phyloP scores from a whole-genome alignment of 2,113 vertebrate genomes.

The Microcebus jonahi region DNA sequence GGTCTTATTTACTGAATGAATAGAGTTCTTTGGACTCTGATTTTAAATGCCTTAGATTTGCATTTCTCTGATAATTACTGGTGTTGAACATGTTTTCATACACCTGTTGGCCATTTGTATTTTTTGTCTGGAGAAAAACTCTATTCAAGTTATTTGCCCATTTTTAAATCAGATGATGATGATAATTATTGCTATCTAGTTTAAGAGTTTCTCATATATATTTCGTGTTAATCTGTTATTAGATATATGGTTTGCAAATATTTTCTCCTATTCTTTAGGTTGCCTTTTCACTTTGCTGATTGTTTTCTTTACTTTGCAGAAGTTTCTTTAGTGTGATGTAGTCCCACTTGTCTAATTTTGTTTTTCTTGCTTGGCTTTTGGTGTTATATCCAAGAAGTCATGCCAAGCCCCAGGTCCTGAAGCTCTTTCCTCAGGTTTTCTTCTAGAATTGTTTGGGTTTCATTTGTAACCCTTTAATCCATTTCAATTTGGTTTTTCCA shows the following conservation, averaged over 20 bases:
- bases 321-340: fast-evolving
- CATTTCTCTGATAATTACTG: not conserved
- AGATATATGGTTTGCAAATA: not conserved
- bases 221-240: not conserved
- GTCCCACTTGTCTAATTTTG: not conserved
- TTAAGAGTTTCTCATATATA: not conserved
- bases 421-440: not conserved
- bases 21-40: not conserved
- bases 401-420: not conserved
- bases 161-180: not conserved
- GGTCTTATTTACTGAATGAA: not conserved
- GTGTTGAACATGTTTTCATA: not conserved
- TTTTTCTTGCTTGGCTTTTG: not conserved
- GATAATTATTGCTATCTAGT: not conserved
- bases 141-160: not conserved
- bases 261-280: not conserved
- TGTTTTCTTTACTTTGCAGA: not conserved
- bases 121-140: not conserved
- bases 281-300: not conserved
- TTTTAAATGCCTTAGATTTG: not conserved
- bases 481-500: not conserved
- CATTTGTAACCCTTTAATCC: not conserved
- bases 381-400: not conserved
- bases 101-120: not conserved
- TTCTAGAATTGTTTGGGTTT: not conserved